A percentile compares a stretch with the other conserved stretches of the same genome.
Evolutionary conservation across 64 coral and sea anemone genomes (phyloP).

Genomic region (Cladopsammia gracilis): DNA sequence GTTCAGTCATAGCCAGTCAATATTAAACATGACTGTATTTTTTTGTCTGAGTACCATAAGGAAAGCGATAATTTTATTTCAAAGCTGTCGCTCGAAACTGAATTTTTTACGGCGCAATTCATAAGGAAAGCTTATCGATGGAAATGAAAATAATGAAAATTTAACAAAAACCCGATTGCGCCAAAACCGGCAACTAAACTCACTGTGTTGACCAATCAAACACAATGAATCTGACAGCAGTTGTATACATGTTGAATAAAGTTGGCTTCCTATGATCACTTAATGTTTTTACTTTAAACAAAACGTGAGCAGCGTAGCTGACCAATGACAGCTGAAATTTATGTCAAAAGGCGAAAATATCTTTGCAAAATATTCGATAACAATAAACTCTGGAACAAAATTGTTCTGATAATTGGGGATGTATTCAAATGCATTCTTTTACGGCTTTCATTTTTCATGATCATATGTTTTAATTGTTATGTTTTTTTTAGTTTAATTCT

Average conservation of each 20-base stretch:
- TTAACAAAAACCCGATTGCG: too few relatives aligned
- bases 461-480: not conserved
- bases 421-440: not conserved
- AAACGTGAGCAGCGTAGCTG: not conserved
- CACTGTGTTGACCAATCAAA: not conserved
- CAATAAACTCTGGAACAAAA: not conserved
- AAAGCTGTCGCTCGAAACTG: too few relatives aligned
- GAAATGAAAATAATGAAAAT: too few relatives aligned
- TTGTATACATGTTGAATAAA: not conserved
- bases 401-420: not conserved
- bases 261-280: not conserved
- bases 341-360: not conserved
- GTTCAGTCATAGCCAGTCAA: too few relatives aligned
- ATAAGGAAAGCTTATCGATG: not conserved
- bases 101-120: too few relatives aligned
- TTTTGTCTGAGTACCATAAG: too few relatives aligned
- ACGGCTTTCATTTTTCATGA: too few relatives aligned
- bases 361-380: not conserved
- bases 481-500: not conserved
- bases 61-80: too few relatives aligned
- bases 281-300: not conserved
- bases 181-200: not conserved
- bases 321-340: not conserved
- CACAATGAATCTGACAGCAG: constrained; percentile 2
- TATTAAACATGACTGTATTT: too few relatives aligned